These are phyloP conservation scores for Oryzias celebensis DNA, from an alignment of 2,113 vertebrate species.

Conservation along the genomic window DNA sequence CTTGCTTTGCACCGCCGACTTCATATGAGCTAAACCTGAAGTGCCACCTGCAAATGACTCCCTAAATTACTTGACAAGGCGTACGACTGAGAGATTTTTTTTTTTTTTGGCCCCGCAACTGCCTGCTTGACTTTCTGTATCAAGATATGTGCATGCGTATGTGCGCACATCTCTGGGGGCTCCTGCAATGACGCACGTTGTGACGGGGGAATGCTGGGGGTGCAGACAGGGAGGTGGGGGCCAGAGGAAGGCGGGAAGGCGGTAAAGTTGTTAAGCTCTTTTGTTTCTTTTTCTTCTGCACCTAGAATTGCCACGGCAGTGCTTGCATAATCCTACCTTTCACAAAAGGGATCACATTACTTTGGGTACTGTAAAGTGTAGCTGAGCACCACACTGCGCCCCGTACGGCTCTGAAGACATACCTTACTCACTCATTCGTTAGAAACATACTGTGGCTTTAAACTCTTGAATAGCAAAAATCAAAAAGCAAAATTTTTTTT, in stretches of 20 bases:
- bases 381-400: constrained; percentile 6
- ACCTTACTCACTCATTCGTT: too few species aligned
- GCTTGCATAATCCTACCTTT: constrained; percentile 32
- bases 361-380: constrained; percentile 30
- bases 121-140: constrained; percentile 50
- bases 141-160: constrained; percentile 30
- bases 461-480: too few species aligned
- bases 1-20: constrained; percentile 24
- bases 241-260: constrained; percentile 34
- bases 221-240: constrained; percentile 37
- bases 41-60: constrained; percentile 49
- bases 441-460: too few species aligned
- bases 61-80: constrained; percentile 60
- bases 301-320: constrained; percentile 27
- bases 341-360: constrained; percentile 2
- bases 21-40: constrained; percentile 27
- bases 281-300: constrained; percentile 60
- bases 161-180: constrained; percentile 67
- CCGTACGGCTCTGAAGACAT: background rate
- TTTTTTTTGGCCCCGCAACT: constrained; percentile 51
- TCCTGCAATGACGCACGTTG: constrained; percentile 74
- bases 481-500: too few species aligned
- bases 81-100: constrained; percentile 65
- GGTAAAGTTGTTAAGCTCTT: constrained; percentile 64
- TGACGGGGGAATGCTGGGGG: constrained; percentile 69